A percentile compares a stretch with the other conserved stretches of the same genome.
These are phyloP conservation scores for Saimiri boliviensis DNA, from an alignment of 2,113 vertebrate species.

Conservation along the genomic window DNA sequence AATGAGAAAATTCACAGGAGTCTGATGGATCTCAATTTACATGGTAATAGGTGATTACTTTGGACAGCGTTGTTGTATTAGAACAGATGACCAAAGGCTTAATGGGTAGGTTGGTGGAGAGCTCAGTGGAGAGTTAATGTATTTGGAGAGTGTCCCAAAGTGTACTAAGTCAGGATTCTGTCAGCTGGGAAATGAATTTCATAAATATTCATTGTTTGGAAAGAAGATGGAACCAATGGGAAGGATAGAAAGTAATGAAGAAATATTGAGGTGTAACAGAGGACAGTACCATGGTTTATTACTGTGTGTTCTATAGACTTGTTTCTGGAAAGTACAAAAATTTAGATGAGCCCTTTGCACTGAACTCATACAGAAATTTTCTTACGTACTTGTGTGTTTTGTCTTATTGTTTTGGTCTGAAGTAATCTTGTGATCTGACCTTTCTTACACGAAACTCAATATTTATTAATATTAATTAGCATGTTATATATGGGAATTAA, in stretches of 20 bases:
- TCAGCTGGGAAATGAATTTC: conserved; percentile 2
- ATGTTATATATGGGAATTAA: neutral
- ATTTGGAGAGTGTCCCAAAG: neutral
- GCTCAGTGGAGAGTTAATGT: neutral
- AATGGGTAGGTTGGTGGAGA: neutral
- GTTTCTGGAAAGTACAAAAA: neutral
- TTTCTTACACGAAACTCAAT: neutral
- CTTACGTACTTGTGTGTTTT: neutral
- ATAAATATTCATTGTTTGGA: neutral
- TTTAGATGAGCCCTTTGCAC: neutral
- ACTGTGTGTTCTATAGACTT: neutral
- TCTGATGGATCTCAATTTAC: conserved; percentile 32
- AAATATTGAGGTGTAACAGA: neutral
- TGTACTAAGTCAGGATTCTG: neutral
- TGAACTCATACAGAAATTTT: neutral
- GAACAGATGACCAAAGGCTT: neutral
- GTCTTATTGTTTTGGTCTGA: neutral
- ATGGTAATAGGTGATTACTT: conserved; percentile 8
- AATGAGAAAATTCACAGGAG: conserved; percentile 21
- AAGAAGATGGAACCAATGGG: conserved; percentile 6
- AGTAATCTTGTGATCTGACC: neutral
- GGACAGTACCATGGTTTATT: neutral
- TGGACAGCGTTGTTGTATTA: neutral
- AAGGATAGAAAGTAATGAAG: conserved; percentile 16
- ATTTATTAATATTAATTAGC: neutral